Conservation (phyloP, 92 coral and sea anemone genomes). For the Umimayanthus chanpuru region DNA sequence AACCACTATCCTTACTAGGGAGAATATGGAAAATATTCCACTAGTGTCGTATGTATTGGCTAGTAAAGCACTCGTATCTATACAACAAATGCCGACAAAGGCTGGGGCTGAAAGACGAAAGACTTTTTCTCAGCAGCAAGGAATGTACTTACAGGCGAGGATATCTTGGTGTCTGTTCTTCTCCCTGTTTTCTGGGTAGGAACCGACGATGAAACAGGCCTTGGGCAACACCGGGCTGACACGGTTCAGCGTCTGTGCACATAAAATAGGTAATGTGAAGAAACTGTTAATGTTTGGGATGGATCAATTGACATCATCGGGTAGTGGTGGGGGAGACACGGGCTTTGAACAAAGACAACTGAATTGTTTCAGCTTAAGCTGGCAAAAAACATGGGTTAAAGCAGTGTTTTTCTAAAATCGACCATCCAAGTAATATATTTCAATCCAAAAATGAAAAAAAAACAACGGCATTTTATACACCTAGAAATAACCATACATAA, state of each 20-base stretch:
- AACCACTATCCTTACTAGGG: not conserved
- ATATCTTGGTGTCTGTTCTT: conserved; percentile 92
- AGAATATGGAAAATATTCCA: too few relatives aligned
- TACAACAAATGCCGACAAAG: not conserved
- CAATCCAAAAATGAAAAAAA: too few relatives aligned
- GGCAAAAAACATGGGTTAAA: too few relatives aligned
- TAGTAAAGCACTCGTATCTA: too few relatives aligned
- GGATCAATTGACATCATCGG: too few relatives aligned
- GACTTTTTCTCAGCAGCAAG: not conserved
- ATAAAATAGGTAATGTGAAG: not conserved
- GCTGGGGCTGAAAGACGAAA: not conserved
- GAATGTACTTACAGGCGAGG: conserved; percentile 78
- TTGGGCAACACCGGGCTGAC: conserved; percentile 90
- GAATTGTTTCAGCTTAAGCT: too few relatives aligned
- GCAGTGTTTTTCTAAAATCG: too few relatives aligned
- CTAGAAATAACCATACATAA: too few relatives aligned
- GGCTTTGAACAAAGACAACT: too few relatives aligned
- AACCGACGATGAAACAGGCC: conserved; percentile 82
- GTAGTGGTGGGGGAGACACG: too few relatives aligned
- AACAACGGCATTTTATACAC: too few relatives aligned
- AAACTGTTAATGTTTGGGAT: not conserved
- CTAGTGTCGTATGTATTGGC: not conserved
- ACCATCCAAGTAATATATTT: too few relatives aligned
- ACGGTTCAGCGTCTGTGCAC: conserved; percentile 82
- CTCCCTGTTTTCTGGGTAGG: conserved; percentile 86